Evolutionary conservation across 2,888 invertebrate species (phyloP), one percentile per base, ranked within the genome.

Genomic region (Aromia moschata): DNA sequence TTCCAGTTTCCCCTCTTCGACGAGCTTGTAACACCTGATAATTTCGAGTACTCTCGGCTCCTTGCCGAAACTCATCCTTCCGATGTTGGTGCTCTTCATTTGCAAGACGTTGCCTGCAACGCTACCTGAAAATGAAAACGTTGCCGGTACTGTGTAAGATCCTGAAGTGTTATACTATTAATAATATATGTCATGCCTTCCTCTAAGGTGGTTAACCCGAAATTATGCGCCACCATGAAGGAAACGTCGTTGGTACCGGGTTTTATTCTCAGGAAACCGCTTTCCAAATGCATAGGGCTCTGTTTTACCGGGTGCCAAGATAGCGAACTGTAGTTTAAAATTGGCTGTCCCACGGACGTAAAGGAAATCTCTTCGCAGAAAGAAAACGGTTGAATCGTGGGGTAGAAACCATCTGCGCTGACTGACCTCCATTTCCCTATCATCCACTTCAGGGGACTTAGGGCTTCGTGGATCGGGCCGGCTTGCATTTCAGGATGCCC

Each of bases 221-320:
- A 86, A 77, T 87, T 88, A 66, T 89, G 88, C 53, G 87, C 83
- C 2, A 86, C 79, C 2, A 86, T 71, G 10, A 88, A 82, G 0
- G 85, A 81, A 0, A 88, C 70, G 31, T 84, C 74, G 10, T 83
- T 81, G 0, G 84, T 83, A 7, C 82, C 84, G 0, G 86, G 85
- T 36, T 85, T 83, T 41, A 87, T 82, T 47, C 85, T 83, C 2
- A 89, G 73, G 71, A 86, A 87, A 0, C 88, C 89, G 40, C 83
- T 76, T 71, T 88, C 88, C 54, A 85, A 81, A 70, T 88, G 87
- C 86, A 87, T 85, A 0, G 86, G 86, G 1, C 74, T 82, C 18
- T 82, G 81, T 33, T 81, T 84, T 25, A 81, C 82, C 0, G 85
- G 83, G 67, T 87, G 81, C 72, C 80, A 83, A 0, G 86, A 84